Evolutionary conservation across 1,140 invertebrate genomes (phyloP), one percentile per base, ranked within the genome.

Genomic region (Scaptodrosophila lebanonensis): DNA sequence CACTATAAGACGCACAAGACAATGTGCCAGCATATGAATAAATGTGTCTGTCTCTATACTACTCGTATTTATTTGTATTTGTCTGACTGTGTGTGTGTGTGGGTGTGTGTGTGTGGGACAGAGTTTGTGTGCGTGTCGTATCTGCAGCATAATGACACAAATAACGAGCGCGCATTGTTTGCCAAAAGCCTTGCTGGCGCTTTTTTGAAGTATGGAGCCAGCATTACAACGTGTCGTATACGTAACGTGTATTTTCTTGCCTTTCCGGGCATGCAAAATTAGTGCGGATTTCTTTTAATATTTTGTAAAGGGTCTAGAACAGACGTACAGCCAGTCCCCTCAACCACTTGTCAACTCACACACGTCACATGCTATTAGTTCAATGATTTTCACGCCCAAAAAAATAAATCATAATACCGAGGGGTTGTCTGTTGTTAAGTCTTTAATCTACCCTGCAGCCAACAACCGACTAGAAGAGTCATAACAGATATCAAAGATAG

Each of bases 361-460:
- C 47, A 82, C 49, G 69, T 79, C 75, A 70, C 62, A 75, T 70
- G 75, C 75, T 82, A 82, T 82, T 82, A 82, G 75, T 82, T 82
- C 75, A 82, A 82, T 82, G 75, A 83, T 82, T 82, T 82, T 82
- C 75, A 82, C 75, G 76, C 75, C 75, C 39, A 70, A 79, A 64
- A 47, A 13, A 33, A 47, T 32, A 47, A 18, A 47, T 47, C 27
- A 47, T 8, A 47, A 70, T 66, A 66, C 39, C n/a, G n/a, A n/a
- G n/a, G n/a, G n/a, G n/a, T n/a, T n/a, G n/a, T n/a, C n/a, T n/a
- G n/a, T n/a, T n/a, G n/a, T n/a, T n/a, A n/a, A n/a, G n/a, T n/a
- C n/a, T 25, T 25, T 8, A 25, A 8, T 25, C 3, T 25, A 25
- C 8, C 22, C 22, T 25, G 22, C 8, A 25, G 22, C 22, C 22